A percentile compares a stretch with the other conserved stretches of the same genome.
phyloP scores from a whole-genome alignment of 1,140 invertebrate genomes.

The Caenorhabditis brenneri region DNA sequence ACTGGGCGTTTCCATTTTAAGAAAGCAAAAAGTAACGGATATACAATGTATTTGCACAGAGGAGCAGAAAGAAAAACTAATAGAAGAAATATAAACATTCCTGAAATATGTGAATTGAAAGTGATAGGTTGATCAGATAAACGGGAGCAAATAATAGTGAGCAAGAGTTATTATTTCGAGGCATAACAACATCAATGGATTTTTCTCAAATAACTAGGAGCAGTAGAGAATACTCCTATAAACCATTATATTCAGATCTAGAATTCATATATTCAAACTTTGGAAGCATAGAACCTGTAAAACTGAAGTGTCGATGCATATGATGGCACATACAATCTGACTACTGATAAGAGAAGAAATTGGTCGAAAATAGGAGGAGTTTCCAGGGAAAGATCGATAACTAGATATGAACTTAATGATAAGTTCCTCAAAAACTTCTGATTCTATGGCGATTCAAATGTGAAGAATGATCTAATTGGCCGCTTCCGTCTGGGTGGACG shows the following conservation, averaged over 20 bases:
- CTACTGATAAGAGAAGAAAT: background rate
- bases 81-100: background rate
- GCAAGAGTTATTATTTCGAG: no score
- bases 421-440: background rate
- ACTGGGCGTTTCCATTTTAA: constrained; percentile 11
- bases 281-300: background rate
- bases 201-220: no score
- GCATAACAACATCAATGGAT: no score
- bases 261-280: no score
- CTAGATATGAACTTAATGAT: background rate
- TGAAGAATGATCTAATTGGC: background rate
- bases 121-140: no score
- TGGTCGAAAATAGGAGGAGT: background rate
- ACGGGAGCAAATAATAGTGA: no score
- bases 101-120: no score
- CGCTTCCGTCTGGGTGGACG: background rate
- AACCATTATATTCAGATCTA: no score
- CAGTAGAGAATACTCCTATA: no score
- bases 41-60: background rate
- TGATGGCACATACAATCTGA: background rate
- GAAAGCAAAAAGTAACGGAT: background rate
- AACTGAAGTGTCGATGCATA: background rate
- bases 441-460: background rate
- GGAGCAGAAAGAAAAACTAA: constrained; percentile 2
- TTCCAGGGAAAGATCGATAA: constrained; percentile 5